phyloP scores from a whole-genome alignment of 2,888 invertebrate species.

The Atethmia centrago region DNA sequence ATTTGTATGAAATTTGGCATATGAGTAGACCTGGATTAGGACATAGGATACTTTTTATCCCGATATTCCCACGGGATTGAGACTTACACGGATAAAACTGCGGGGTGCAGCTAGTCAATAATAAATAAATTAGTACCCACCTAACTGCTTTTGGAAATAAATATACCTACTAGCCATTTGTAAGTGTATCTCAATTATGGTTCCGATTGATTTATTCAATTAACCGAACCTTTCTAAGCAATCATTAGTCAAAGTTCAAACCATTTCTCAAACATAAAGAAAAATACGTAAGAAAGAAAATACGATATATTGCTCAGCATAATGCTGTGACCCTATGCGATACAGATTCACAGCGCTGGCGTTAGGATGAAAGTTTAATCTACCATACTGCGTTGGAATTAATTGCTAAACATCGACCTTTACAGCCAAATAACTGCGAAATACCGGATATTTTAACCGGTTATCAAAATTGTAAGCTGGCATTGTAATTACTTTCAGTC shows the following conservation, averaged over 20 bases:
- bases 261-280: background rate
- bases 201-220: constrained; percentile 1
- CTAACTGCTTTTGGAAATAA: constrained; percentile 1
- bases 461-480: background rate
- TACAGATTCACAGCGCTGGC: too few relatives aligned
- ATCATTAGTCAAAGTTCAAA: constrained; percentile 7
- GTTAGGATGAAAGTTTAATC: background rate
- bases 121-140: background rate
- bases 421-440: background rate
- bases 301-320: too few relatives aligned
- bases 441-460: constrained; percentile 5
- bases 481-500: too few relatives aligned
- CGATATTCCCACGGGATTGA: too few relatives aligned
- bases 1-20: too few relatives aligned
- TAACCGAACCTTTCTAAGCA: background rate
- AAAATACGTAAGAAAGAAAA: too few relatives aligned
- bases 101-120: too few relatives aligned
- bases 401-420: background rate
- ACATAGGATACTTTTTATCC: too few relatives aligned
- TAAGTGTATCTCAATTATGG: background rate
- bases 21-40: too few relatives aligned
- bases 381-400: background rate
- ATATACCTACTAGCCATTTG: background rate
- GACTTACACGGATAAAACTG: too few relatives aligned
- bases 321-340: too few relatives aligned